A percentile compares a stretch with the other conserved stretches of the same genome.
Evolutionary conservation across 2,113 vertebrate species (phyloP).

Genomic region (Suricata suricatta): DNA sequence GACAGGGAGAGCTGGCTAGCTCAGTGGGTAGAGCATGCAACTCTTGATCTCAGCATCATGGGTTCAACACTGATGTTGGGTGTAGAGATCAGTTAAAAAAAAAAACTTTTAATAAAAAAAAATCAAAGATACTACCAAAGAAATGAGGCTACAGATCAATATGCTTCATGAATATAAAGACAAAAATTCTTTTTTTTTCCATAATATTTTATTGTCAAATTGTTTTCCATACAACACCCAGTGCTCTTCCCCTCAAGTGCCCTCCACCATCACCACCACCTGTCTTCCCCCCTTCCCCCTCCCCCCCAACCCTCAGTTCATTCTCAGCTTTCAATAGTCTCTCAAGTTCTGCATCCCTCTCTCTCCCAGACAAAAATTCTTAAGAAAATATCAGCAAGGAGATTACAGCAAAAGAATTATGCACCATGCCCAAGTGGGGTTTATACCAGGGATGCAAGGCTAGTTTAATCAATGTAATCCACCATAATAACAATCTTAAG

Average conservation of each 20-base stretch:
- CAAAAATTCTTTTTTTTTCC: not conserved
- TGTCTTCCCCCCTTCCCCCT: no score
- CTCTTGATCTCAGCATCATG: not conserved
- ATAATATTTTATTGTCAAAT: no score
- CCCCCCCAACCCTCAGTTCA: no score
- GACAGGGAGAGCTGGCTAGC: not conserved
- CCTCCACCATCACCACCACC: no score
- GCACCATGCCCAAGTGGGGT: not conserved
- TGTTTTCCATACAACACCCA: no score
- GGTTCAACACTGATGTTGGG: not conserved
- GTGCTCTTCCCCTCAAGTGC: no score
- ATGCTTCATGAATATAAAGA: not conserved
- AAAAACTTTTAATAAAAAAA: no score
- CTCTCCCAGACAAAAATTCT: not conserved
- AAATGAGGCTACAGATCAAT: no score
- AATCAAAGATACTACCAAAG: no score
- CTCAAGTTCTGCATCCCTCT: no score
- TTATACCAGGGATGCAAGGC: not conserved
- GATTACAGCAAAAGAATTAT: not conserved
- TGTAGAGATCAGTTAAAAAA: not conserved
- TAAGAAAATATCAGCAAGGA: not conserved
- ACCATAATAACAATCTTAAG: not conserved
- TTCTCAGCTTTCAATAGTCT: no score
- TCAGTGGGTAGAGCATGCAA: not conserved
- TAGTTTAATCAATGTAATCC: not conserved